Conservation (phyloP, 2,797 vertebrate genomes). For the Darevskia nairensis region DNA sequence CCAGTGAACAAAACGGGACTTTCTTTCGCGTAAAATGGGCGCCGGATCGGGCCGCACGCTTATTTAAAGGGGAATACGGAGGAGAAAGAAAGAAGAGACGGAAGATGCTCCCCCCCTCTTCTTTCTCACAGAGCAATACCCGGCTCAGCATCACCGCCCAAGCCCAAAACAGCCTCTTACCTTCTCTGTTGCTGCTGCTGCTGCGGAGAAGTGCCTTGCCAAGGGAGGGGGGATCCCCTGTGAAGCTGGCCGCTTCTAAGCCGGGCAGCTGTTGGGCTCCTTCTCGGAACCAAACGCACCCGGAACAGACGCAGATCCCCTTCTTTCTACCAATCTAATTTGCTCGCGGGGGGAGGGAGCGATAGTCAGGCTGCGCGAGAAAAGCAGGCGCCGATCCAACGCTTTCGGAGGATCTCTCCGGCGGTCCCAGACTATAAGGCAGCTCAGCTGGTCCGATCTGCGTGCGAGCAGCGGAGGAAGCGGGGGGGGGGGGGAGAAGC, state of each 20-base stretch:
- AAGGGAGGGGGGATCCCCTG: not conserved
- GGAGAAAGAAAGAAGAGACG: too few species aligned
- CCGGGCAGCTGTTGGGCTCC: not conserved
- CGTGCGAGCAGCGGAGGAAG: slow-evolving; percentile 28
- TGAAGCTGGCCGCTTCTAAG: not conserved
- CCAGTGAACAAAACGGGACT: not conserved
- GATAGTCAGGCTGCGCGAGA: not conserved
- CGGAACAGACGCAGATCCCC: not conserved
- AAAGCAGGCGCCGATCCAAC: not conserved
- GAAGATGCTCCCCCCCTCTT: not conserved
- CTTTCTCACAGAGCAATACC: not conserved
- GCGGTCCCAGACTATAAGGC: slow-evolving; percentile 17
- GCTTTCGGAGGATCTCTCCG: slow-evolving; percentile 10
- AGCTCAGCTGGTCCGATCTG: slow-evolving; percentile 40
- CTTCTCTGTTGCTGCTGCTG: slow-evolving; percentile 7
- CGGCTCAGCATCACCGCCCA: slow-evolving; percentile 11
- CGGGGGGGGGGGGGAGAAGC: not conserved
- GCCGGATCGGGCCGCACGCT: not conserved
- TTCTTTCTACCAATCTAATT: not conserved
- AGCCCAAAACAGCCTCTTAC: slow-evolving; percentile 17
- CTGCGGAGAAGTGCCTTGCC: not conserved
- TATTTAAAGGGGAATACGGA: not conserved
- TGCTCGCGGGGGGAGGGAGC: not conserved
- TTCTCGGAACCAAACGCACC: not conserved
- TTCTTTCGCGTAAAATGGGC: not conserved